A percentile compares a stretch with the other conserved stretches of the same genome.
phyloP scores from a whole-genome alignment of 2,113 vertebrate species.

The Okapia johnstoni region DNA sequence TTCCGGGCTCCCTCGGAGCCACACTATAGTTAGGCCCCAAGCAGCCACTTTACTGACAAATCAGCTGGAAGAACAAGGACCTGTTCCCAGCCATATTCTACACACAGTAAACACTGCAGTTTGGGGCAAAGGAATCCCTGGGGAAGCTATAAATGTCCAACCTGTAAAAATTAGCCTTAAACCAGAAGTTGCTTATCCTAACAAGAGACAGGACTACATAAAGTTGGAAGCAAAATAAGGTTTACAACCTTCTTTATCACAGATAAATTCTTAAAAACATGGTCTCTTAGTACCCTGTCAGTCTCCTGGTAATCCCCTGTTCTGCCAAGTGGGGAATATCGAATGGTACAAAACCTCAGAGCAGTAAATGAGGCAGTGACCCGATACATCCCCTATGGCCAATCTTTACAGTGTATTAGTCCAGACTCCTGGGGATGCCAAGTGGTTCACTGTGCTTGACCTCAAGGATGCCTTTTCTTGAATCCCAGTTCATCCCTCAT shows the following conservation, averaged over 20 bases:
- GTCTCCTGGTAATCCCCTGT: not conserved
- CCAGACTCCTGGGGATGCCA: not conserved
- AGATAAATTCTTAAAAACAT: not conserved
- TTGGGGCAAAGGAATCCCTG: not conserved
- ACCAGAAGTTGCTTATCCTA: not conserved
- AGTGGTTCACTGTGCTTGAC: not conserved
- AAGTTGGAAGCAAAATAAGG: not conserved
- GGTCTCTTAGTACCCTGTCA: not conserved
- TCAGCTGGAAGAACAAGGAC: not conserved
- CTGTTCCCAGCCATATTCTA: not conserved
- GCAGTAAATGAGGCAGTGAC: not conserved
- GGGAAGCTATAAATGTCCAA: not conserved
- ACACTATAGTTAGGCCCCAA: not conserved
- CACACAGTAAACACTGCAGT: not conserved
- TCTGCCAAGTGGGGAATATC: not conserved
- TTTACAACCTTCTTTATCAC: not conserved
- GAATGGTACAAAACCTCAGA: not conserved
- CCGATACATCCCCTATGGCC: accelerated
- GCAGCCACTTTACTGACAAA: not conserved
- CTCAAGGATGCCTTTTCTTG: not conserved
- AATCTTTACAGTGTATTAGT: accelerated
- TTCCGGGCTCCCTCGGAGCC: accelerated
- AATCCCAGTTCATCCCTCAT: not conserved
- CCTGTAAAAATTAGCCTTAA: not conserved
- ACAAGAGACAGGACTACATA: not conserved